Percentiles rank a stretch among this genome's conserved stretches.
Conservation (phyloP, 2,888 invertebrate species). For the Philereme transversata region DNA sequence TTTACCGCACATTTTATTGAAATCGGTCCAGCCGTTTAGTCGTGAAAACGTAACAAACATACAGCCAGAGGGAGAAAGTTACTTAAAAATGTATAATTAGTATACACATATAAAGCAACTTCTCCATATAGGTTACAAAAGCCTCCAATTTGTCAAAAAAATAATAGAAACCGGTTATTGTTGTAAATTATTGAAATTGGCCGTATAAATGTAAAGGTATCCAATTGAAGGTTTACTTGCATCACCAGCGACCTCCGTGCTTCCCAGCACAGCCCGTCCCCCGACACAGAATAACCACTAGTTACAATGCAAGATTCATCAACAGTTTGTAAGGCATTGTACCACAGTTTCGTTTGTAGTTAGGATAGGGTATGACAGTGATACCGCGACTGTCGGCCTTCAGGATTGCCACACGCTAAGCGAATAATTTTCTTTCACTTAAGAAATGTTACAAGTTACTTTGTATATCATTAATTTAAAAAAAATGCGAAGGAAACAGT, state of each 20-base stretch:
- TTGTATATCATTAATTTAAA: no score
- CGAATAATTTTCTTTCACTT: conserved; percentile 12
- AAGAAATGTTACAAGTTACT: conserved; percentile 5
- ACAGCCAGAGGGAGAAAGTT: no score
- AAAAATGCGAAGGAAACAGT: no score
- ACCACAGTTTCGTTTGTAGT: conserved; percentile 2
- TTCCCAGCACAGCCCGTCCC: conserved; percentile 31
- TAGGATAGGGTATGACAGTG: neutral
- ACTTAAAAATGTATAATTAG: no score
- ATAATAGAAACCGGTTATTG: neutral
- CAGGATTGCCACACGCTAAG: conserved; percentile 11
- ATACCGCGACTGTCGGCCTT: conserved; percentile 15
- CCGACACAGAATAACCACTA: neutral
- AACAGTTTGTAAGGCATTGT: conserved; percentile 5
- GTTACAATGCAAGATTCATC: neutral
- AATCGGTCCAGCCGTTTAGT: no score
- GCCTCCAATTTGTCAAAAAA: neutral
- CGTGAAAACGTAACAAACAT: no score
- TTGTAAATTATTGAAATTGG: conserved; percentile 25
- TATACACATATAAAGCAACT: no score
- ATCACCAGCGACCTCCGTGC: conserved; percentile 47
- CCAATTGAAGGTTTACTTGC: conserved; percentile 23
- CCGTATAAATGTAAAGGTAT: conserved; percentile 17
- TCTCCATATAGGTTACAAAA: no score
- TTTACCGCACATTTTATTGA: no score